Evolutionary conservation across 2,888 invertebrate genomes (phyloP).

Genomic region (Strigamia maritima): DNA sequence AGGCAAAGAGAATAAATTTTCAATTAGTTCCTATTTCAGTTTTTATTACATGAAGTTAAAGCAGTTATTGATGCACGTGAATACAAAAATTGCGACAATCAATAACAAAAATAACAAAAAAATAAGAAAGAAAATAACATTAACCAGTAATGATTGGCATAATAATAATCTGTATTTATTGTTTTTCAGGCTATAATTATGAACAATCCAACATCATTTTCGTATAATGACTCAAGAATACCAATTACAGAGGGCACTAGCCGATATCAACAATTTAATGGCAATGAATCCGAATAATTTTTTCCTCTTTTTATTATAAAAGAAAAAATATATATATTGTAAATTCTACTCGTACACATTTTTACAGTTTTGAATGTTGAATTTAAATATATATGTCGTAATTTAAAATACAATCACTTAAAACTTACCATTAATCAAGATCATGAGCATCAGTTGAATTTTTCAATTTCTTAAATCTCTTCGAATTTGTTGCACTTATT

Average conservation of each 20-base stretch:
- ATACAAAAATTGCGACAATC: not conserved
- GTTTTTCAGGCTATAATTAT: not conserved
- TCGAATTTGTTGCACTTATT: not conserved
- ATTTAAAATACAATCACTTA: not conserved
- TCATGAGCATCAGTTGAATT: not conserved
- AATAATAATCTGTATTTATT: not conserved
- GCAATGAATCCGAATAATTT: not conserved
- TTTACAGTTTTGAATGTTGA: not conserved
- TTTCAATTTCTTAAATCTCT: not conserved
- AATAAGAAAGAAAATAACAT: not conserved
- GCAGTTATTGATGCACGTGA: not conserved
- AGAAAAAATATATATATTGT: not conserved
- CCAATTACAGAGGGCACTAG: not conserved
- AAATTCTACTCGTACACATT: not conserved
- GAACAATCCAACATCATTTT: constrained; percentile 10
- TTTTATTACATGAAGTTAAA: not conserved
- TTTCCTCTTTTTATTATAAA: not conserved
- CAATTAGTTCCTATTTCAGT: not conserved
- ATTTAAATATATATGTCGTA: not conserved
- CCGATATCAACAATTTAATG: not conserved
- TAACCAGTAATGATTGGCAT: not conserved
- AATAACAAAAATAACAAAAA: not conserved
- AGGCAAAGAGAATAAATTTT: not conserved
- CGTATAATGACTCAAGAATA: not conserved
- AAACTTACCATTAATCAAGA: not conserved